Conservation (phyloP, 1,140 invertebrate species). For the Polypedilum vanderplanki region DNA sequence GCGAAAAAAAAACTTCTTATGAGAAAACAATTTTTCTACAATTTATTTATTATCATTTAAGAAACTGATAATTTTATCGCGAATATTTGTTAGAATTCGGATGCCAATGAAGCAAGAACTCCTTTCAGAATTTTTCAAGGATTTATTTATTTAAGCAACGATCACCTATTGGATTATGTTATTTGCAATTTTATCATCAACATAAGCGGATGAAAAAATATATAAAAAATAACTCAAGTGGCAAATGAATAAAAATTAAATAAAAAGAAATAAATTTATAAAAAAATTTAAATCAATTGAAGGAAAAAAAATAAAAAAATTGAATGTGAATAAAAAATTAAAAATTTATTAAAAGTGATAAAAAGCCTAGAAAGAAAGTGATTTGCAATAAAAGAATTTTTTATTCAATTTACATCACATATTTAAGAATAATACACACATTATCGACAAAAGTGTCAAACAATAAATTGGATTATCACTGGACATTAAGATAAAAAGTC, state of each 20-base stretch:
- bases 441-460: constrained; percentile 27
- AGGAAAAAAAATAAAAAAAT: neutral
- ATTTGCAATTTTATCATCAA: constrained; percentile 15
- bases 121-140: neutral
- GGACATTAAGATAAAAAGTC: constrained; percentile 17
- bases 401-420: neutral
- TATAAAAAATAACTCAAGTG: neutral
- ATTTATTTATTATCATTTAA: neutral
- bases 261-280: neutral
- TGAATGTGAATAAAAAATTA: neutral
- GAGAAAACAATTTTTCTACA: neutral
- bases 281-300: neutral
- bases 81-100: constrained; percentile 17
- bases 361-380: constrained; percentile 11
- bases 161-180: constrained; percentile 11
- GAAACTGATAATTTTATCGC: constrained; percentile 24
- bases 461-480: constrained; percentile 28
- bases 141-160: too few relatives aligned
- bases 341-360: neutral
- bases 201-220: constrained; percentile 10
- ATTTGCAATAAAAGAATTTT: neutral
- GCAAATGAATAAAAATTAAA: constrained; percentile 22
- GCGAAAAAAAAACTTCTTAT: neutral
- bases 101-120: constrained; percentile 1
- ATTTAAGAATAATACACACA: constrained; percentile 21